A percentile compares a stretch with the other conserved stretches of the same genome.
Evolutionary conservation across 2,797 vertebrate species (phyloP).

Genomic region (Alcedo quadribrachys): DNA sequence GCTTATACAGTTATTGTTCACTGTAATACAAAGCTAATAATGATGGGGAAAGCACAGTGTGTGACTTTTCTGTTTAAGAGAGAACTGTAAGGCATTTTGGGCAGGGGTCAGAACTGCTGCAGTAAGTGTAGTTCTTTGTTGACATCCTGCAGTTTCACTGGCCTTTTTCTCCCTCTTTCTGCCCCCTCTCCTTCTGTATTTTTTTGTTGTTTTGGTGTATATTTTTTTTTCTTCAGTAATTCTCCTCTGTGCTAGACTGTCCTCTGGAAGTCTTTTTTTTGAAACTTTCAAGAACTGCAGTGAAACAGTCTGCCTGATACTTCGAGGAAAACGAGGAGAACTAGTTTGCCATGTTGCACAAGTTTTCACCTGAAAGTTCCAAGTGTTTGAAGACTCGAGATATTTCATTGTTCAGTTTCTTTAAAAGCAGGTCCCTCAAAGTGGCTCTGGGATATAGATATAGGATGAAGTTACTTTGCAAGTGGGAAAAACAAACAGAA

Average conservation of each 20-base stretch:
- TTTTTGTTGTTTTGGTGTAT: neutral
- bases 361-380: neutral
- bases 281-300: neutral
- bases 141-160: neutral
- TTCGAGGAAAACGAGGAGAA: neutral
- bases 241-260: neutral
- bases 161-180: neutral
- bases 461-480: neutral
- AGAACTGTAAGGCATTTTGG: neutral
- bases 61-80: neutral
- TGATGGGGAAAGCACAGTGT: neutral
- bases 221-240: neutral
- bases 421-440: neutral
- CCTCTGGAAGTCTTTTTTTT: neutral
- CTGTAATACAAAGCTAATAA: neutral
- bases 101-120: neutral
- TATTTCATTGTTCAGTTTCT: neutral
- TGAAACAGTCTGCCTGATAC: neutral
- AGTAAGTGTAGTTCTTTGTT: neutral
- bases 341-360: neutral
- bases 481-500: neutral
- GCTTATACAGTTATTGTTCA: neutral
- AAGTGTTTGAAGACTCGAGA: neutral
- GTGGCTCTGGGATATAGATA: neutral
- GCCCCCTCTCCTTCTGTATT: fast-evolving